Evolutionary conservation across 2,888 invertebrate genomes (phyloP), one percentile per base, ranked within the genome.

Genomic region (Julus scanicus): DNA sequence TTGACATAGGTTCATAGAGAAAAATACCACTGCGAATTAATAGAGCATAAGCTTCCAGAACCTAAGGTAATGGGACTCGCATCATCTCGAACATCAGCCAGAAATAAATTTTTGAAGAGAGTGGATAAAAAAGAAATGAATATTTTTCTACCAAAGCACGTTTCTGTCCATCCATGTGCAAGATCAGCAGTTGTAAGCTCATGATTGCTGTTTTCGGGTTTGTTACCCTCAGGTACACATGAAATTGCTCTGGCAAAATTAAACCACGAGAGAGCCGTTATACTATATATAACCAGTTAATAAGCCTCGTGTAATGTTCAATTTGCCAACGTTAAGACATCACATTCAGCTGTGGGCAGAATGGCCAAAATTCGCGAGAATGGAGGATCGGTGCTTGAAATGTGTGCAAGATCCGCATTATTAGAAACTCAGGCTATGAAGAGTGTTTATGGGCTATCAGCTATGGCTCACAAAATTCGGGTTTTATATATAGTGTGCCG

Each of bases 401-500:
- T 44, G 44, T 44, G 44, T 53, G 29, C 71, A 71, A 71, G 71
- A 9, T 29, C 29, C 71, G 71, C 71, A 29, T 71, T 71, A 71
- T 71, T 20, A 71, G 29, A 6, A 71, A 8, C 20, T 20, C 71
- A 29, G 71, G 29, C 63, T 20, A 63, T 63, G 63, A 63, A 63
- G 63, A 17, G 63, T 2, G 71, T 71, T 71, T 71, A 71, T 71
- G 71, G 71, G 71, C 71, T n/a, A 71, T 29, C n/a, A n/a, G n/a
- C n/a, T n/a, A n/a, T n/a, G 71, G 29, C 71, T 71, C 20, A 20
- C 20, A 20, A 29, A 71, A 71, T 71, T 63, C 63, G 63, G 63
- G n/a, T n/a, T 6, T 71, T 17, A 29, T 29, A 44, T 44, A 71
- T 71, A 5, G 29, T 71, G 71, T 71, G 29, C 8, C 17, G 71